Conservation (phyloP, 1,140 invertebrate genomes). For the Archegozetes longisetosus region DNA sequence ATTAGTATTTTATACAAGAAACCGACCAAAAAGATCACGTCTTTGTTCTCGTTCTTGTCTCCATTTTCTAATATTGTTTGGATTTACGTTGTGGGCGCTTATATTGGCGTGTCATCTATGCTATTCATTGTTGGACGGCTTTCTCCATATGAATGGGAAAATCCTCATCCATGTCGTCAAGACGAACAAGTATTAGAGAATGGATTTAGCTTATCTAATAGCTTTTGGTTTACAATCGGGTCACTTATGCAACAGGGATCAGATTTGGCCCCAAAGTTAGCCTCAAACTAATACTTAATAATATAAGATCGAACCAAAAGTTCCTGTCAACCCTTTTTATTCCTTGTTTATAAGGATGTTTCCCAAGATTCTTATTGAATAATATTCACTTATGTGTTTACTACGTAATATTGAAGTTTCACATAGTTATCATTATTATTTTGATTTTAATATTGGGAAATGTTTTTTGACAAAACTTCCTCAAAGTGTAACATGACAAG, state of each 20-base stretch:
- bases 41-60: slow-evolving; percentile 83
- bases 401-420: too few species aligned
- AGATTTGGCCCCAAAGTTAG: slow-evolving; percentile 41
- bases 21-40: slow-evolving; percentile 62
- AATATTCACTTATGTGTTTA: too few species aligned
- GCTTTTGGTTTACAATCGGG: slow-evolving; percentile 64
- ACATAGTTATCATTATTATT: too few species aligned
- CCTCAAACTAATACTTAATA: too few species aligned
- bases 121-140: slow-evolving; percentile 82
- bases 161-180: slow-evolving; percentile 52
- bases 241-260: slow-evolving; percentile 88
- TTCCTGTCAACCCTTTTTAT: too few species aligned
- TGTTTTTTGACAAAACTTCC: too few species aligned
- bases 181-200: slow-evolving; percentile 60
- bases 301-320: too few species aligned
- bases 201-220: slow-evolving; percentile 49
- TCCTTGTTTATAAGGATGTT: too few species aligned
- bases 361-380: too few species aligned
- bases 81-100: slow-evolving; percentile 89
- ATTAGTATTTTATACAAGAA: slow-evolving; percentile 37
- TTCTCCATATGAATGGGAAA: slow-evolving; percentile 75
- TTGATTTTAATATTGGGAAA: too few species aligned
- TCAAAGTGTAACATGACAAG: too few species aligned
- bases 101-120: slow-evolving; percentile 74
- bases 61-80: slow-evolving; percentile 83